Base-by-base conservation (phyloP, 2,113 vertebrate genomes). In the Halichoerus grypus region DNA sequence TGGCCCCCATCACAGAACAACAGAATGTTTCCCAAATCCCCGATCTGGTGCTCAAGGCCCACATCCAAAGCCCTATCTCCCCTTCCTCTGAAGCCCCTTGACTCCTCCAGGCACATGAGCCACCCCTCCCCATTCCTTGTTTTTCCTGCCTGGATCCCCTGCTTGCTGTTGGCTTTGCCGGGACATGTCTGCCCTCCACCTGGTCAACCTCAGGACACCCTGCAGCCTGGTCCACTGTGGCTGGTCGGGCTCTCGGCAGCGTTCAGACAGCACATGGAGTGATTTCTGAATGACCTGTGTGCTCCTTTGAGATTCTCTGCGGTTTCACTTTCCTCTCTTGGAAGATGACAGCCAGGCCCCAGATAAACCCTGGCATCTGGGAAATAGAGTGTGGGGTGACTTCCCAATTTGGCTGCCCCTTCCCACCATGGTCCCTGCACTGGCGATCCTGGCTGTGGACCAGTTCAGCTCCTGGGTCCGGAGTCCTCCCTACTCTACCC, bases 391-490 rank as follows among this genome's bases (percentile, higher is more conserved):
- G 26, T 3, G 33, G 18, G 22, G 39, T 12, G 33, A 15, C 57
- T 46, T 61, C 28, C 49, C 63, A 33, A 42, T 53, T 39, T 4
- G 9, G 33, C 39, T 10, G 59, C 2, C 9, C 46, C 21, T 21
- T 46, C 7, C 21, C 9, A 5, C 15, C 24, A 14, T 1, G 31
- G 36, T 18, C 9, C 55, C 16, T 16, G 36, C 1, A 1, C 61
- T 10, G 21, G 5, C 10, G 9, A 67, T 49, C 19, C 5, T 2
- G n/a, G n/a, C 12, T 2, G 16, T 12, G 57, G n/a, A 39, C 46
- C 31, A 19, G n/a, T 22, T 65, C 55, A 21, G 49, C 33, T 51
- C 39, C 51, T 19, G 36, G 42, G 26, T 5, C 19, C 11, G 0
- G 12, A 0, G 59, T 31, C 42, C 49, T 18, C 26, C 39, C 31